A percentile compares a stretch with the other conserved stretches of the same genome.
phyloP scores from a whole-genome alignment of 2,888 invertebrate genomes.

The Hyalella azteca region DNA sequence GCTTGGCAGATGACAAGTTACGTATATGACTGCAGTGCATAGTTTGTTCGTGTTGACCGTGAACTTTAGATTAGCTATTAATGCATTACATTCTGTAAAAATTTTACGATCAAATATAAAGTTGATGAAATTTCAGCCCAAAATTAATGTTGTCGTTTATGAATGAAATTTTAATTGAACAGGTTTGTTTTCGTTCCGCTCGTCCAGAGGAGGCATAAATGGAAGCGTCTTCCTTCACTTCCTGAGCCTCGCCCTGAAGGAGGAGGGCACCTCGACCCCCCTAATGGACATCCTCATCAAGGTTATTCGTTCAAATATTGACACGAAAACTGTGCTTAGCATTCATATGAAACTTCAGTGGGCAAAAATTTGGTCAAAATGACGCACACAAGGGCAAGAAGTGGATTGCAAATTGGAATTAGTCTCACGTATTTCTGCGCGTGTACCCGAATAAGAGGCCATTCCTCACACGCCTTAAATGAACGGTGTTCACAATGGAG shows the following conservation, averaged over 20 bases:
- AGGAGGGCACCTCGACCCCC: slow-evolving; percentile 33
- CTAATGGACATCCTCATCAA: slow-evolving; percentile 42
- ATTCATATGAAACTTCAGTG: background rate
- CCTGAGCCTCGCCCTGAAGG: slow-evolving; percentile 31
- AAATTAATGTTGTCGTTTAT: too few species aligned
- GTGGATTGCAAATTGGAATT: background rate
- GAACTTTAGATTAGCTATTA: too few species aligned
- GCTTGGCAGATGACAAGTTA: too few species aligned
- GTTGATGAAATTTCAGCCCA: too few species aligned
- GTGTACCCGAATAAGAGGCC: background rate
- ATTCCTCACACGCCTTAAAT: background rate
- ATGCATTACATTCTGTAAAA: too few species aligned
- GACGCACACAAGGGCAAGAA: background rate
- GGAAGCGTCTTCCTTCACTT: slow-evolving; percentile 56
- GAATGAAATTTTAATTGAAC: background rate
- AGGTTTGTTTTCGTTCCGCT: slow-evolving; percentile 54
- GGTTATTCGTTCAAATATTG: slow-evolving; percentile 26
- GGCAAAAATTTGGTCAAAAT: background rate
- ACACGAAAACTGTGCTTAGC: background rate
- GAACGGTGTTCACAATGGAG: background rate
- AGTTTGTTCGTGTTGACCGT: too few species aligned
- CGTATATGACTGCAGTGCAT: too few species aligned
- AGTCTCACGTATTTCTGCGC: background rate
- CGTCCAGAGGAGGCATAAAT: slow-evolving; percentile 42
- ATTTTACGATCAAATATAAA: too few species aligned